phyloP scores from a whole-genome alignment of 1,140 invertebrate genomes.

The Meloidogyne floridensis region DNA sequence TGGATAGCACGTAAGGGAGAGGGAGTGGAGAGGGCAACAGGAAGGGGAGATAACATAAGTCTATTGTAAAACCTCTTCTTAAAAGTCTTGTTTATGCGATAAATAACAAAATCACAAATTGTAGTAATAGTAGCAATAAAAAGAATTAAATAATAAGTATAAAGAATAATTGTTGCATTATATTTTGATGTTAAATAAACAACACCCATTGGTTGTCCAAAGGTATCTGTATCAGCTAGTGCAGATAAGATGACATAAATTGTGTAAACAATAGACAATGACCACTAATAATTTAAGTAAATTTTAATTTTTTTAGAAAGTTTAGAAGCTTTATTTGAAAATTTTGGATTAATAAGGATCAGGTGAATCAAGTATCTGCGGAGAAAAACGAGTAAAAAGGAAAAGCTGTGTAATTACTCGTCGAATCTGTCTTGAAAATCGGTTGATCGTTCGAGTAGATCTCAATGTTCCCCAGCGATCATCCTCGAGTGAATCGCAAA shows the following conservation, averaged over 20 bases:
- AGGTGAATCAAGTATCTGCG: no score
- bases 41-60: background rate
- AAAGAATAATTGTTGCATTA: slow-evolving; percentile 16
- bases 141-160: background rate
- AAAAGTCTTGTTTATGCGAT: slow-evolving; percentile 5
- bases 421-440: no score
- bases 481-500: no score
- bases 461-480: no score
- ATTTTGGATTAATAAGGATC: no score
- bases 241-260: slow-evolving; percentile 4
- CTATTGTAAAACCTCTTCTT: background rate
- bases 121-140: slow-evolving; percentile 11
- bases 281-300: slow-evolving; percentile 10
- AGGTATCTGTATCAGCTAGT: background rate
- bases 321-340: no score
- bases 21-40: no score
- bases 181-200: slow-evolving; percentile 8
- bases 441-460: no score
- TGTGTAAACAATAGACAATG: slow-evolving; percentile 1
- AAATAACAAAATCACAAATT: slow-evolving; percentile 15
- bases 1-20: no score
- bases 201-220: slow-evolving; percentile 11
- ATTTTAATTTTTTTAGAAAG: background rate
- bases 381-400: no score
- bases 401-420: no score